Percentiles rank a stretch among this genome's conserved stretches.
These are phyloP conservation scores for Romanogobio albipinnatus DNA, from an alignment of 2,113 vertebrate species.

Conservation along the genomic window DNA sequence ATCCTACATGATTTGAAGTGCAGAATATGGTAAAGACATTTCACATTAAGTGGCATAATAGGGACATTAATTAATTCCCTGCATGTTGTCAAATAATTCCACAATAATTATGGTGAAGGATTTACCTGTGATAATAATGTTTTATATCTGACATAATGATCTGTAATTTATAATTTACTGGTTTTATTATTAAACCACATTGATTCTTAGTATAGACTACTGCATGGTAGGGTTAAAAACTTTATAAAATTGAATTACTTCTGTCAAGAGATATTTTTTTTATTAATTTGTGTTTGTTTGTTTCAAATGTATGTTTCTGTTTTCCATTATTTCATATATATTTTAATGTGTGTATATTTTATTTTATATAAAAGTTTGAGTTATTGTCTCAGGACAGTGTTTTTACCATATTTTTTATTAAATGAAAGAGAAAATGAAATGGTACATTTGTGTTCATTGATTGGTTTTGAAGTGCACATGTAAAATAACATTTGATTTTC, in stretches of 20 bases:
- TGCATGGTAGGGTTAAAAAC: neutral
- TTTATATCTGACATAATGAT: neutral
- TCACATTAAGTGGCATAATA: neutral
- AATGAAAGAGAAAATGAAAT: neutral
- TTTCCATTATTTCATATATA: too few species aligned
- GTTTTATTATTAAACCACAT: neutral
- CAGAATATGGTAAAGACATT: neutral
- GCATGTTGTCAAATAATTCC: conserved; percentile 1
- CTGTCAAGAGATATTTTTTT: neutral
- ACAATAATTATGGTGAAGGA: neutral
- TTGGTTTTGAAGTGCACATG: neutral
- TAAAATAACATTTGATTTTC: neutral
- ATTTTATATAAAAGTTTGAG: neutral
- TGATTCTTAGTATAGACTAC: neutral
- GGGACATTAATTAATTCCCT: neutral
- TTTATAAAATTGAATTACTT: neutral
- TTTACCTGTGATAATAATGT: neutral
- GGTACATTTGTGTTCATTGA: neutral
- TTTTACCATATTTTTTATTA: neutral
- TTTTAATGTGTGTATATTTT: neutral
- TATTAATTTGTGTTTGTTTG: too few species aligned
- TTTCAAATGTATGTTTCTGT: neutral
- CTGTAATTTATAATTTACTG: neutral
- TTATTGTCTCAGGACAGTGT: neutral
- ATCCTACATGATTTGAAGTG: conserved; percentile 14